A percentile compares a stretch with the other conserved stretches of the same genome.
These are phyloP conservation scores for Falco punctatus DNA, from an alignment of 2,113 vertebrate genomes.

Conservation along the genomic window DNA sequence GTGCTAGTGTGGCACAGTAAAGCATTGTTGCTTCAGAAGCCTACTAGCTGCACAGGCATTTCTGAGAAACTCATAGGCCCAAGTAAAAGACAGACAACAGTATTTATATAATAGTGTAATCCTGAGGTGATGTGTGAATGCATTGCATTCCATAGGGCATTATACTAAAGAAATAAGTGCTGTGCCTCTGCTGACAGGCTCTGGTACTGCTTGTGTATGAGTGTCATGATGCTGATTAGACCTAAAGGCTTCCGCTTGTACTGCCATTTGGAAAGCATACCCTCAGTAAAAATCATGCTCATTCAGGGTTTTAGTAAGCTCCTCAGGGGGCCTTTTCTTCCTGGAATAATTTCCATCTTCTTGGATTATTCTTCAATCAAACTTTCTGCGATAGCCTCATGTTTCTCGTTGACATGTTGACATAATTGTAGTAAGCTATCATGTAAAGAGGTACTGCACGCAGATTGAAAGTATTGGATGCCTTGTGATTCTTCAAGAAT, in stretches of 20 bases:
- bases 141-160: background rate
- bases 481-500: background rate
- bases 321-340: background rate
- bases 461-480: background rate
- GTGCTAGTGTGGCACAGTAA: background rate
- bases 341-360: background rate
- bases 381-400: background rate
- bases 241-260: background rate
- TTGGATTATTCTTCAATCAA: background rate
- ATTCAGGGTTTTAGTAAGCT: background rate
- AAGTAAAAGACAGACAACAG: background rate
- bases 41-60: background rate
- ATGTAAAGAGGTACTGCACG: background rate
- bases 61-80: background rate
- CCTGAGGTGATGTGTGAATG: background rate
- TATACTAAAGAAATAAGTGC: background rate
- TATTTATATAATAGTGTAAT: background rate
- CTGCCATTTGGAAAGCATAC: background rate
- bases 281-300: background rate
- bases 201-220: accelerated
- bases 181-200: background rate
- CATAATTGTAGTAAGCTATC: background rate
- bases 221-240: background rate
- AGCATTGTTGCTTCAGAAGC: background rate
- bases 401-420: background rate